Percentiles rank a stretch among this genome's conserved stretches.
Evolutionary conservation across 2,113 vertebrate species (phyloP).

Genomic region (Nycticebus coucang): DNA sequence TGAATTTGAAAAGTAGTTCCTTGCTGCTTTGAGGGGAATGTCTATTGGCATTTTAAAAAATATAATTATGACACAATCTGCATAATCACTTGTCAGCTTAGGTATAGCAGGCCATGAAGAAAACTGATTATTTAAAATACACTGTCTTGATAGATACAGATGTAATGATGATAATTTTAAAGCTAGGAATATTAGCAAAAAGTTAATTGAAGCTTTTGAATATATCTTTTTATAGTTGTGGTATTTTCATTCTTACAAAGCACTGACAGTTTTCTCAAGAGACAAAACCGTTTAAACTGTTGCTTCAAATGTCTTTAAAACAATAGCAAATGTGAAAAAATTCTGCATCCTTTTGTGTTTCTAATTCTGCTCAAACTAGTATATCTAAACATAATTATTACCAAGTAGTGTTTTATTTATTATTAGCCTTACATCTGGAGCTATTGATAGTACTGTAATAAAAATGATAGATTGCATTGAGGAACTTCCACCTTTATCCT

Average conservation of each 20-base stretch:
- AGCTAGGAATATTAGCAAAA: constrained; percentile 68
- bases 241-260: constrained; percentile 69
- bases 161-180: constrained; percentile 59
- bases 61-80: constrained; percentile 54
- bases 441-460: neutral
- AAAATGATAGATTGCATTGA: neutral
- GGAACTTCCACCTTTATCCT: neutral
- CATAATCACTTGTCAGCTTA: constrained; percentile 46
- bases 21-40: constrained; percentile 28
- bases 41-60: neutral
- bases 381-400: neutral
- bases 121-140: constrained; percentile 59
- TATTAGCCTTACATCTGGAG: neutral
- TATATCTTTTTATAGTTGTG: constrained; percentile 68
- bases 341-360: neutral
- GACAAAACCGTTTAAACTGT: constrained; percentile 47
- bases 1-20: constrained; percentile 20
- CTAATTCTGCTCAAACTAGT: neutral
- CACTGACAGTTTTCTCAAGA: constrained; percentile 64
- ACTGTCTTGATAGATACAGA: constrained; percentile 31
- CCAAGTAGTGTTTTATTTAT: neutral
- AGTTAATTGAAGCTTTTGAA: constrained; percentile 51
- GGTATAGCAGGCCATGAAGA: constrained; percentile 31
- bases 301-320: constrained; percentile 49
- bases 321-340: constrained; percentile 39